Base-by-base conservation (phyloP, 1,140 invertebrate species). In the Kradibia gibbosae region DNA sequence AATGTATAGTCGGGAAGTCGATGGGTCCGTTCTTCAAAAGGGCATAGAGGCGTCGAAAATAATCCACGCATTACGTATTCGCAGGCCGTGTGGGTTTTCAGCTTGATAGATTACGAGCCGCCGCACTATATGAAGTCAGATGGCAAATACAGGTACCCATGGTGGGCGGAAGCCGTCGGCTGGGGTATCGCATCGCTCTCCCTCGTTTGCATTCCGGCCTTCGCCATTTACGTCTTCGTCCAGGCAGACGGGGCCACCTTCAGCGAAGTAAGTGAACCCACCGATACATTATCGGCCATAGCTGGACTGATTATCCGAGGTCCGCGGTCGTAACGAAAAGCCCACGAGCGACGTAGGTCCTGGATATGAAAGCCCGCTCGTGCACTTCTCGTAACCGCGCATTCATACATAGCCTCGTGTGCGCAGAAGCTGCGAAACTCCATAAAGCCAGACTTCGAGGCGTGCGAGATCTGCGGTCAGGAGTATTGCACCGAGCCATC, bases 151-250 rank as follows among this genome's bases (percentile, higher is more conserved):
- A 90, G 92, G 31, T 98, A 97, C 89, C 97, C 97, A 0, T 88
- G 89, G 76, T 98, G 97, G 96, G 96, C 96, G 13, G 95, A 96
- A 86, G 94, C 92, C 5, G 89, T 98, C 25, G 97, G 97, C n/a
- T 98, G 97, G 97, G 92, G 94, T 78, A 95, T 98, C 78, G 95
- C 96, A 8, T 94, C 94, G 11, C 89, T 96, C 22, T 97, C 96
- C 3, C 92, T 98, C 45, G 88, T 96, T n/a, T 97, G 96, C 87
- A 96, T 98, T 89, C 97, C 97, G 22, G 93, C 94, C 70, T 95
- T 95, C 86, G 96, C 96, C 70, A 88, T 96, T 22, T 93, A 95
- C 76, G 94, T 95, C 74, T 91, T 97, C 53, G 86, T 94, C 78
- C 93, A 93, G 85, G 92, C 96, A 20, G 93, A 94, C 78, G 97